Percentiles rank a stretch among this genome's conserved stretches.
Conservation (phyloP, 2,113 vertebrate species). For the Rhinolophus sinicus region DNA sequence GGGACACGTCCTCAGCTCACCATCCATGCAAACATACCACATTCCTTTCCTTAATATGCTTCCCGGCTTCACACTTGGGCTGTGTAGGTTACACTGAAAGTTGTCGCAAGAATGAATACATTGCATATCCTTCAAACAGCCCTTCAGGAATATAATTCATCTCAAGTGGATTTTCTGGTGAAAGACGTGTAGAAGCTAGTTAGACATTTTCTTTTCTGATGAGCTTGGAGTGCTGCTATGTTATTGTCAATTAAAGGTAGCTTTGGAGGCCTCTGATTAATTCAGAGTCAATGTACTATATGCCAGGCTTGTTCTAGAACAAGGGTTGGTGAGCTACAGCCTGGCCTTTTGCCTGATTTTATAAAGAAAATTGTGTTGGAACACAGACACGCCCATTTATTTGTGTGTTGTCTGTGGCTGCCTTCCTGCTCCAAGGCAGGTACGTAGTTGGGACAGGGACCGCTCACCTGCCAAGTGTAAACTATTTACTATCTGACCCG, state of each 20-base stretch:
- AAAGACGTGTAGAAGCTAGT: neutral
- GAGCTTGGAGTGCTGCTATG: neutral
- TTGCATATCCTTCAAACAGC: neutral
- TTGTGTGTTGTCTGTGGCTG: neutral
- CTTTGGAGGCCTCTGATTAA: neutral
- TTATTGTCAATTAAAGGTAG: neutral
- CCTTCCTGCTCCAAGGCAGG: neutral
- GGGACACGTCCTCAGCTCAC: neutral
- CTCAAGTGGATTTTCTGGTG: neutral
- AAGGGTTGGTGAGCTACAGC: neutral
- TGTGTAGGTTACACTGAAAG: neutral
- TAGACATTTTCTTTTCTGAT: neutral
- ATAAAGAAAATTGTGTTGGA: neutral
- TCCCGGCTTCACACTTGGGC: neutral
- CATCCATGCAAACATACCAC: neutral
- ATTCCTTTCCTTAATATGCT: neutral
- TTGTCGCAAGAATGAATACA: neutral
- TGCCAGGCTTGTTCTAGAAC: neutral
- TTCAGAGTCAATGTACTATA: neutral
- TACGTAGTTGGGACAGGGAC: neutral
- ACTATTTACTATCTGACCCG: neutral
- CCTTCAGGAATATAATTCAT: neutral
- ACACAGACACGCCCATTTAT: neutral
- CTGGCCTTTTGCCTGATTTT: neutral
- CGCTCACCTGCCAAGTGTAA: neutral